Evolutionary conservation across 2,113 vertebrate species (phyloP).

Genomic region (Chaetodon trifascialis): DNA sequence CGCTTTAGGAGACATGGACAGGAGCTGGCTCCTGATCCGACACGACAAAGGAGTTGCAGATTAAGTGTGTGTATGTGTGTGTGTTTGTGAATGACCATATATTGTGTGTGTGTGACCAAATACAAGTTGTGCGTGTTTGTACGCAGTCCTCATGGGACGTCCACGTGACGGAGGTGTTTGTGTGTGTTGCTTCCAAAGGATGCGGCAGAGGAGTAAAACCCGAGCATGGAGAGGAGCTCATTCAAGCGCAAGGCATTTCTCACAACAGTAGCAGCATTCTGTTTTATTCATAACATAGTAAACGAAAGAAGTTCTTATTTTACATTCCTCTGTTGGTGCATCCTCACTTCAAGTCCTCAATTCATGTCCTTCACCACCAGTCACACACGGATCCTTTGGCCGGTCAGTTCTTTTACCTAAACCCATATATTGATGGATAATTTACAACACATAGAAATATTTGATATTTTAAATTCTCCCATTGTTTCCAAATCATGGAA

Average conservation of each 20-base stretch:
- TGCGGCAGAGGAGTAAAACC: constrained; percentile 10
- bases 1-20: constrained; percentile 65
- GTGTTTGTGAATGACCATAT: constrained; percentile 4
- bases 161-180: constrained; percentile 44
- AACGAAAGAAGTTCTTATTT: neutral
- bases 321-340: neutral
- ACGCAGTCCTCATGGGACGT: constrained; percentile 19
- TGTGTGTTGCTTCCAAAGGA: constrained; percentile 37
- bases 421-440: no score
- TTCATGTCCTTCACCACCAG: neutral
- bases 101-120: neutral
- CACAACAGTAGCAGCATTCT: neutral
- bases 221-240: neutral
- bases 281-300: constrained; percentile 7
- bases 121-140: constrained; percentile 27
- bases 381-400: neutral
- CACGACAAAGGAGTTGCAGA: constrained; percentile 47
- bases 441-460: no score
- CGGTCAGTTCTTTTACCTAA: no score
- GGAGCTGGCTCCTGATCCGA: constrained; percentile 54
- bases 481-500: no score
- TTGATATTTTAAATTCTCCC: no score
- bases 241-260: constrained; percentile 15
- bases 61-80: constrained; percentile 2
- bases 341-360: neutral